phyloP scores from a whole-genome alignment of 2,113 vertebrate species.

The Ciconia stormi region DNA sequence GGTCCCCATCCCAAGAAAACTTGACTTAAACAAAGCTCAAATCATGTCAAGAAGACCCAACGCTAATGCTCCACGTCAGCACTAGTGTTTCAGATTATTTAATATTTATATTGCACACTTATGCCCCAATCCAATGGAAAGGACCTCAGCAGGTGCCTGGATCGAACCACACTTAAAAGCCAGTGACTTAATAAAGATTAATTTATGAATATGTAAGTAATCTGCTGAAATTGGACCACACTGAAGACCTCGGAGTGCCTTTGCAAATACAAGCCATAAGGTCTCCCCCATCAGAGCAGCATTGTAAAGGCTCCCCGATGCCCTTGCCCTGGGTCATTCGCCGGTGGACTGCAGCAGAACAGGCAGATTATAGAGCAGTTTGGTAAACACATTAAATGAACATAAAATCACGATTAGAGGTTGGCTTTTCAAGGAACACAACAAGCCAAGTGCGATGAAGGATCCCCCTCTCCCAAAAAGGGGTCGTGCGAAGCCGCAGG shows the following conservation, averaged over 20 bases:
- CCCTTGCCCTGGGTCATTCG: not conserved
- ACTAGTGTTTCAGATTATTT: not conserved
- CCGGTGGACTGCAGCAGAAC: fast-evolving
- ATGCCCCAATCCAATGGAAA: not conserved
- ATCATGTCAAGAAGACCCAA: not conserved
- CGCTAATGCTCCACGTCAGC: not conserved
- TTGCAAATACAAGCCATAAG: not conserved
- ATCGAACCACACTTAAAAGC: not conserved
- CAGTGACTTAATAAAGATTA: not conserved
- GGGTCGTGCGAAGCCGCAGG: fast-evolving
- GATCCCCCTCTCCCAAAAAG: not conserved
- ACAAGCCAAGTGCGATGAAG: not conserved
- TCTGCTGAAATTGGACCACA: not conserved
- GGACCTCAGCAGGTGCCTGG: not conserved
- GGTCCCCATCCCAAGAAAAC: not conserved
- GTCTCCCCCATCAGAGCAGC: not conserved
- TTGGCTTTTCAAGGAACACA: not conserved
- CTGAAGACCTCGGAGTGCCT: not conserved
- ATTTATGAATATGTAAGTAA: not conserved
- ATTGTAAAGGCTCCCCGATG: not conserved
- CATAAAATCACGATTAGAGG: not conserved
- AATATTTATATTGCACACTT: not conserved
- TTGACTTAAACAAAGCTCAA: not conserved
- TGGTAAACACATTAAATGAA: not conserved
- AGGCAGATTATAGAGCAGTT: not conserved